phyloP scores from a whole-genome alignment of 92 coral and sea anemone genomes.

The Epizoanthus fatuus region DNA sequence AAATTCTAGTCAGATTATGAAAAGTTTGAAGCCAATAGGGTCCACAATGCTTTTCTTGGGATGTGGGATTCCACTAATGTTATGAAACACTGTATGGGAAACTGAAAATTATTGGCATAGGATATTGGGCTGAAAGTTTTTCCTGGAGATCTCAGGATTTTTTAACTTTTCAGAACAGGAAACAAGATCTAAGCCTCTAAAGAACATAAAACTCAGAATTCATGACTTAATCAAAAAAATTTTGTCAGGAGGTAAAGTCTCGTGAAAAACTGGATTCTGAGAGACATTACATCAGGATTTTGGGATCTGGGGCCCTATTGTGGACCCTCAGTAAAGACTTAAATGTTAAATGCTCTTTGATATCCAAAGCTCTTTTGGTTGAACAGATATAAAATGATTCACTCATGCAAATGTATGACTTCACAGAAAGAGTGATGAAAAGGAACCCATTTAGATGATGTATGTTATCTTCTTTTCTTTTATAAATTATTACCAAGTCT shows the following conservation, averaged over 20 bases:
- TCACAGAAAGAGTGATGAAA: conserved; percentile 12
- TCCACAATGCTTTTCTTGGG: conserved; percentile 19
- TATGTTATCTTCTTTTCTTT: conserved; percentile 6
- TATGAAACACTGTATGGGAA: conserved; percentile 6
- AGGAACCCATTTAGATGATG: conserved; percentile 6
- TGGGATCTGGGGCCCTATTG: conserved; percentile 21
- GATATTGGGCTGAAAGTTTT: background rate
- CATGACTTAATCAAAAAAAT: conserved; percentile 15
- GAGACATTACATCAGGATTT: conserved; percentile 11
- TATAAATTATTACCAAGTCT: background rate
- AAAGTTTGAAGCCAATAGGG: background rate
- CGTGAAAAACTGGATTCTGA: conserved; percentile 14
- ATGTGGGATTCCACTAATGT: conserved; percentile 5
- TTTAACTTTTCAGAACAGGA: conserved; percentile 12
- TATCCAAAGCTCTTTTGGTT: conserved; percentile 15
- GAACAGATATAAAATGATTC: conserved; percentile 12
- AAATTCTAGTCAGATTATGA: background rate
- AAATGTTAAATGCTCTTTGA: conserved; percentile 16
- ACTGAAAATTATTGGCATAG: conserved; percentile 4
- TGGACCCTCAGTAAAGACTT: conserved; percentile 19
- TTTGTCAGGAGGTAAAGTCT: conserved; percentile 8
- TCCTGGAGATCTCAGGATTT: conserved; percentile 1
- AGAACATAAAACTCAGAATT: conserved; percentile 14
- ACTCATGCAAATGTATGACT: conserved; percentile 19
- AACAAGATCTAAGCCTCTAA: conserved; percentile 2